A percentile compares a stretch with the other conserved stretches of the same genome.
phyloP scores from a whole-genome alignment of 2,888 invertebrate genomes.

The Ophion ellenae region DNA sequence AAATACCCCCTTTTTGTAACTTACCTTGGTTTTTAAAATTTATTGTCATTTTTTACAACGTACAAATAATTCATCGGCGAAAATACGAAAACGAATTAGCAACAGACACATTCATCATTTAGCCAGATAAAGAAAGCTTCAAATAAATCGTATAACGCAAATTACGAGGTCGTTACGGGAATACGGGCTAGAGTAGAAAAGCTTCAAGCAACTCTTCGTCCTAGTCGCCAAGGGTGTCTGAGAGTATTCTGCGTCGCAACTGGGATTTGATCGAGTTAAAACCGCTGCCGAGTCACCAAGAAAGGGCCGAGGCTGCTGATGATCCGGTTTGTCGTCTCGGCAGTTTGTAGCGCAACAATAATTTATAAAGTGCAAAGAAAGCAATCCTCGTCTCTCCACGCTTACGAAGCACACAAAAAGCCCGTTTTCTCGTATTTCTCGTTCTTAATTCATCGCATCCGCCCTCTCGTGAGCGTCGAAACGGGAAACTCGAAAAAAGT shows the following conservation, averaged over 20 bases:
- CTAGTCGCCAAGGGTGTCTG: background rate
- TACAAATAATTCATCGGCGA: background rate
- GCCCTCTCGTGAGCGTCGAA: background rate
- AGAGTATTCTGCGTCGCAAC: background rate
- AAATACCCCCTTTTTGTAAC: background rate
- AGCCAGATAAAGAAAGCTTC: background rate
- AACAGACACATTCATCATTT: background rate
- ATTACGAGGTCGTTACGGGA: background rate
- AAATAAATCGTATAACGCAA: background rate
- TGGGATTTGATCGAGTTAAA: conserved; percentile 23
- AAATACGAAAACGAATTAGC: background rate
- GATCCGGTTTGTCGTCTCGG: background rate
- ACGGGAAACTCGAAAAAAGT: conserved; percentile 8
- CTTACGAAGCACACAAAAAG: conserved; percentile 23
- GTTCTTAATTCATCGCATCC: background rate
- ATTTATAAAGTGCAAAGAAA: conserved; percentile 22
- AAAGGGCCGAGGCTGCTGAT: conserved; percentile 20
- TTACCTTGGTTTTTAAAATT: background rate
- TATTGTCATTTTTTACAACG: background rate
- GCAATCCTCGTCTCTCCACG: background rate
- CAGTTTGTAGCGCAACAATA: conserved; percentile 19
- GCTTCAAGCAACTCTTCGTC: no score
- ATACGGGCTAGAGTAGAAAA: background rate
- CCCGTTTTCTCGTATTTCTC: conserved; percentile 13
- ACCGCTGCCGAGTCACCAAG: conserved; percentile 1